A percentile compares a stretch with the other conserved stretches of the same genome.
These are phyloP conservation scores for Drosophila mulleri DNA, from an alignment of 2,888 invertebrate species.

Conservation along the genomic window DNA sequence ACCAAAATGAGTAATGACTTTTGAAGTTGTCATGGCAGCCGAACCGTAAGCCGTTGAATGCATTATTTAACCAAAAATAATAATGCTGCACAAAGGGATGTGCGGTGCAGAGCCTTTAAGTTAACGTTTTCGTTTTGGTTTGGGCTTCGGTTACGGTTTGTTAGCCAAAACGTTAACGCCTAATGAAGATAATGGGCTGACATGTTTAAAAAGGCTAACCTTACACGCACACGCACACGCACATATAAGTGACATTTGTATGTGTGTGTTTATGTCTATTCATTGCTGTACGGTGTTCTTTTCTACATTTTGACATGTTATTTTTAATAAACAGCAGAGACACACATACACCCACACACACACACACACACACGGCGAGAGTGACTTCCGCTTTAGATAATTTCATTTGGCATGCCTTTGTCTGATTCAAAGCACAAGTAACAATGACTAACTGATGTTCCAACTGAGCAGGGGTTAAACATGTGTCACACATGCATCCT, in stretches of 20 bases:
- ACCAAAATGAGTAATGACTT: slow-evolving; percentile 81
- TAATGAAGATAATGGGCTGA: slow-evolving; percentile 80
- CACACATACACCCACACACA: background rate
- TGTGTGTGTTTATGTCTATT: slow-evolving; percentile 52
- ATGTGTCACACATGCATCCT: slow-evolving; percentile 71
- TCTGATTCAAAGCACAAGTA: slow-evolving; percentile 34
- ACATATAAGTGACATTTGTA: slow-evolving; percentile 1
- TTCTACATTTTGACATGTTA: slow-evolving; percentile 70
- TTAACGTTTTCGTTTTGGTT: background rate
- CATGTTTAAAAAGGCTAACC: slow-evolving; percentile 57
- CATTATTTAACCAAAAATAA: slow-evolving; percentile 47
- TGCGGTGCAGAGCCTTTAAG: slow-evolving; percentile 34
- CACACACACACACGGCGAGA: background rate
- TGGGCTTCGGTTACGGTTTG: slow-evolving; percentile 13
- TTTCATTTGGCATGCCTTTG: slow-evolving; percentile 57
- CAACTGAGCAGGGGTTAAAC: slow-evolving; percentile 38
- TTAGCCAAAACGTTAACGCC: slow-evolving; percentile 58
- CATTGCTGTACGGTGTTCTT: slow-evolving; percentile 50
- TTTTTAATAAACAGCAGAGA: slow-evolving; percentile 72
- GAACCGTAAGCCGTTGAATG: slow-evolving; percentile 50
- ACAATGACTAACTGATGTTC: slow-evolving; percentile 51
- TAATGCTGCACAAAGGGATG: slow-evolving; percentile 28
- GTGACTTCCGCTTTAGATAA: slow-evolving; percentile 58
- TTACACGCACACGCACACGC: slow-evolving; percentile 3
- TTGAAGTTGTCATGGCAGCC: slow-evolving; percentile 69